Conservation (phyloP, 2,888 invertebrate genomes). For the Oligia fasciuncula region DNA sequence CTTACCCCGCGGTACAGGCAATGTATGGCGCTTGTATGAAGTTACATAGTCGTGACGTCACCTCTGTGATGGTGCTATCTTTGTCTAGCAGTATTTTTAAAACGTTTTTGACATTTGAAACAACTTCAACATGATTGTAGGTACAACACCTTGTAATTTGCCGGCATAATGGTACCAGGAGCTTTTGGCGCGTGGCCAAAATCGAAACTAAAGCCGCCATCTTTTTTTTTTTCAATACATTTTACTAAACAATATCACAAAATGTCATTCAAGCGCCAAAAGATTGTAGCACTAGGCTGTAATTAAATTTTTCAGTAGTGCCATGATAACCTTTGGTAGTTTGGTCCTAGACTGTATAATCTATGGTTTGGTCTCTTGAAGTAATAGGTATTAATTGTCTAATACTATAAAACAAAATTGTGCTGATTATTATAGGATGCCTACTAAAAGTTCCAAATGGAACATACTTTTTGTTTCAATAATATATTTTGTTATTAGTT, state of each 20-base stretch:
- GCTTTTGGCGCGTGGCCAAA: background rate
- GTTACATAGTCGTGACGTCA: no score
- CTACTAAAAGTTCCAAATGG: conserved; percentile 22
- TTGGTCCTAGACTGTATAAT: no score
- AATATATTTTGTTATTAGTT: conserved; percentile 51
- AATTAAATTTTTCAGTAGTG: background rate
- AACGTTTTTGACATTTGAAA: background rate
- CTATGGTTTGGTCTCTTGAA: background rate
- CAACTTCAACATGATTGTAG: background rate
- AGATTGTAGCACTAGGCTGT: background rate
- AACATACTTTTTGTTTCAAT: conserved; percentile 35
- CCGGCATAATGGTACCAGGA: no score
- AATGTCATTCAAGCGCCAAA: background rate
- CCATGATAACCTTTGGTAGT: background rate
- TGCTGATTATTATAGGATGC: background rate
- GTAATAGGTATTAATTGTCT: background rate
- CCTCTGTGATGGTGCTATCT: no score
- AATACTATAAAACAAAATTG: no score
- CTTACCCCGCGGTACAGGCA: no score
- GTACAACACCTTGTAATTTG: background rate
- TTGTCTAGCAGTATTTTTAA: no score
- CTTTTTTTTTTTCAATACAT: background rate
- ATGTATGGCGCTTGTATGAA: no score
- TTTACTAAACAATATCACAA: no score
- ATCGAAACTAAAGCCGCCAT: background rate